phyloP scores from a whole-genome alignment of 2,888 invertebrate species.

The Buathra laborator region DNA sequence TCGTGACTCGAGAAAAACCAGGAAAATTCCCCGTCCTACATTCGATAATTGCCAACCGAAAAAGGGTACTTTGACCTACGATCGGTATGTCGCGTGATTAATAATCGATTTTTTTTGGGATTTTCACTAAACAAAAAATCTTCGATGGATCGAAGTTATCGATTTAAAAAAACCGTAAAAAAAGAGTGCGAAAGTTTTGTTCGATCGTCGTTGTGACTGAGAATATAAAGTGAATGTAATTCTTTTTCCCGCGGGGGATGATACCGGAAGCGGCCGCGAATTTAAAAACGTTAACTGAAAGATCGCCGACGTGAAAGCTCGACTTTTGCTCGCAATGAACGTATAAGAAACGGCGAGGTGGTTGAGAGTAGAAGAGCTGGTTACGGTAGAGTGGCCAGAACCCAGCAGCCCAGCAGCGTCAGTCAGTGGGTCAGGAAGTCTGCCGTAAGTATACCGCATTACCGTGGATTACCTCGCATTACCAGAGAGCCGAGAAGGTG shows the following conservation, averaged over 20 bases:
- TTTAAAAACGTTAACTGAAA: not conserved
- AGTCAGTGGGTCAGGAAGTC: slow-evolving; percentile 68
- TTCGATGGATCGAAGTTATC: not conserved
- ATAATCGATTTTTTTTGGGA: not conserved
- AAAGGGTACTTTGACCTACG: not conserved
- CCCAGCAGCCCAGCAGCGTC: slow-evolving; percentile 43
- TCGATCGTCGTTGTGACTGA: not conserved
- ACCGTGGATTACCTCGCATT: slow-evolving; percentile 67
- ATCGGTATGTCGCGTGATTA: not conserved
- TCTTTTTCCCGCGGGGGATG: not conserved
- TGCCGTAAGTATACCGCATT: slow-evolving; percentile 67
- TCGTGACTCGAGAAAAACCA: not conserved
- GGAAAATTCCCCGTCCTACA: not conserved
- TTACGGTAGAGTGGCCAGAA: slow-evolving; percentile 56
- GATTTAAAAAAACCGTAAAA: too few species aligned
- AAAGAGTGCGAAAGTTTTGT: not conserved
- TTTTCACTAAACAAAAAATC: not conserved
- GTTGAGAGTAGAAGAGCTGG: slow-evolving; percentile 32
- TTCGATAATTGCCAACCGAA: not conserved
- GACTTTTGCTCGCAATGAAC: slow-evolving; percentile 16
- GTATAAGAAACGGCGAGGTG: slow-evolving; percentile 23
- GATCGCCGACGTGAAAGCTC: slow-evolving; percentile 19
- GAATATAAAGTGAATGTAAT: not conserved
- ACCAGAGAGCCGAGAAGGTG: slow-evolving; percentile 47
- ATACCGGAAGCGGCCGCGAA: slow-evolving; percentile 7